These are phyloP conservation scores for Epirrita christyi DNA, from an alignment of 2,888 invertebrate genomes.

Conservation along the genomic window DNA sequence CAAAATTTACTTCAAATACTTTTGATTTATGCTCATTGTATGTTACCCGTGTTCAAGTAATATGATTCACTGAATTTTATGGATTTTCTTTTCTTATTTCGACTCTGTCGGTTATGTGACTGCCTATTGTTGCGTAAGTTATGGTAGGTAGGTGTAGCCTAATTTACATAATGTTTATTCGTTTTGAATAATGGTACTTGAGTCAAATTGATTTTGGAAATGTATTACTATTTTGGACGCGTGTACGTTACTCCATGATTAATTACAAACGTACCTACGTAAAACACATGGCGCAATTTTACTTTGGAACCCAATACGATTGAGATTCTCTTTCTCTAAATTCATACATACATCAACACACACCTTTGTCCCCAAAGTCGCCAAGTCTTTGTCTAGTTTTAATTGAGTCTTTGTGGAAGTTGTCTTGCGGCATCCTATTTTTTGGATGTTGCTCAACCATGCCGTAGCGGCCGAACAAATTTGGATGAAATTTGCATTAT, in stretches of 20 bases:
- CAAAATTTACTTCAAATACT: conserved; percentile 11
- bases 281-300: not conserved
- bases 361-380: too few species aligned
- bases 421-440: too few species aligned
- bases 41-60: conserved; percentile 33
- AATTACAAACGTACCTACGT: conserved; percentile 1
- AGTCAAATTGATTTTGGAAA: conserved; percentile 33
- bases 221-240: conserved; percentile 19
- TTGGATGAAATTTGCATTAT: too few species aligned
- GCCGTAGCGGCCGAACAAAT: too few species aligned
- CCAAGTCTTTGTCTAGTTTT: too few species aligned
- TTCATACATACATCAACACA: too few species aligned
- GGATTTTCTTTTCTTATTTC: conserved; percentile 36
- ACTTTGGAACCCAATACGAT: not conserved
- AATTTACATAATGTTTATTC: conserved; percentile 39
- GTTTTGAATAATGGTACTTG: conserved; percentile 35
- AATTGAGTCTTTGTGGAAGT: too few species aligned
- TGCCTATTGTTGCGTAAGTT: conserved; percentile 39
- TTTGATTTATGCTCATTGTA: conserved; percentile 32
- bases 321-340: not conserved
- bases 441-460: too few species aligned
- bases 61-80: conserved; percentile 42
- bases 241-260: not conserved
- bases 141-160: conserved; percentile 33
- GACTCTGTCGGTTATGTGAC: conserved; percentile 37